A percentile compares a stretch with the other conserved stretches of the same genome.
Evolutionary conservation across 2,888 invertebrate species (phyloP).

Genomic region (Drosophila prostipennis): DNA sequence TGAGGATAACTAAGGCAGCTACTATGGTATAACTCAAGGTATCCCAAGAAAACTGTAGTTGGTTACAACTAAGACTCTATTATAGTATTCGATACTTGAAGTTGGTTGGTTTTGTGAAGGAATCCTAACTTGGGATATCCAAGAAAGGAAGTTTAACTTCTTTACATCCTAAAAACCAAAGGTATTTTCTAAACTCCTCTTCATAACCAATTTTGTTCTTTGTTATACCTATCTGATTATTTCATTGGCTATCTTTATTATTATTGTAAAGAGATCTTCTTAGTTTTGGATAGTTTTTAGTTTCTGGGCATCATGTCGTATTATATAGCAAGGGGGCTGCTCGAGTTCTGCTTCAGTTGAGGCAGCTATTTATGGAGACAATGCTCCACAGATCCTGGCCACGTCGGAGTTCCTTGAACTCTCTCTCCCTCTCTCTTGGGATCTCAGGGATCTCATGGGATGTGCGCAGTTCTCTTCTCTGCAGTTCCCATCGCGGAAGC

Average conservation of each 20-base stretch:
- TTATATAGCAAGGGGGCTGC: conserved; percentile 1
- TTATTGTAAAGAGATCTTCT: too few relatives aligned
- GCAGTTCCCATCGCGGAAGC: conserved; percentile 54
- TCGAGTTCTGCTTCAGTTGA: not conserved
- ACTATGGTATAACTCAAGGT: not conserved
- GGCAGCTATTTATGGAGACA: conserved; percentile 30
- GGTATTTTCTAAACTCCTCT: too few relatives aligned
- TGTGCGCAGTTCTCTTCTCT: conserved; percentile 52
- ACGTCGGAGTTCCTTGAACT: conserved; percentile 24
- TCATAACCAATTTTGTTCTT: not conserved
- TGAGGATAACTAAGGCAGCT: not conserved
- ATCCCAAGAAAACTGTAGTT: not conserved
- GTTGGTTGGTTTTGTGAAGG: not conserved
- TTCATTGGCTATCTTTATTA: not conserved
- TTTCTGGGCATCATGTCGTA: not conserved
- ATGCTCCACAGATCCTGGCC: conserved; percentile 31
- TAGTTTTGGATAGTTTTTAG: not conserved
- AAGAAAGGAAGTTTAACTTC: too few relatives aligned
- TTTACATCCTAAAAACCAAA: too few relatives aligned
- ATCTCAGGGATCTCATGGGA: conserved; percentile 18
- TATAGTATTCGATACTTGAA: not conserved
- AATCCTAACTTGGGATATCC: not conserved
- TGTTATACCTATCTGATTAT: not conserved
- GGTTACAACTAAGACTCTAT: not conserved
- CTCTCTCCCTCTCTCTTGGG: not conserved